Evolutionary conservation across 2,888 invertebrate species (phyloP).

Genomic region (Polydrusus pterygomalis): DNA sequence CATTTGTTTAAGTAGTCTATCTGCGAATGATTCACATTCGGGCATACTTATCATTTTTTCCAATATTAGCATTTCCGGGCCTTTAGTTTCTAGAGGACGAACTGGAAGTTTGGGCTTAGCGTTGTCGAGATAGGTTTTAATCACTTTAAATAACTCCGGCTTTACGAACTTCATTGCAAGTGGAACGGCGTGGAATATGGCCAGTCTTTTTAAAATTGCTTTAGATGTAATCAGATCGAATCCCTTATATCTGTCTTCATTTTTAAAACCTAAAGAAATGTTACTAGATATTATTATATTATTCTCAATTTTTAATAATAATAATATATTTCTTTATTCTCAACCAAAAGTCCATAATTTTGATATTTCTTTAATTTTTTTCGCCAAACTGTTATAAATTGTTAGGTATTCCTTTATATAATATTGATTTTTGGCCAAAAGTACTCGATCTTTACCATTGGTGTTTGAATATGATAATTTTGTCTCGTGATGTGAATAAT

Average conservation of each 20-base stretch:
- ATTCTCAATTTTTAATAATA: no score
- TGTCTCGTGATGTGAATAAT: no score
- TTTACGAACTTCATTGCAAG: constrained; percentile 45
- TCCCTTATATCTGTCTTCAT: constrained; percentile 40
- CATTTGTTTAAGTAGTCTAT: constrained; percentile 2
- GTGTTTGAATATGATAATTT: no score
- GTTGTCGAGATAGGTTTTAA: constrained; percentile 4
- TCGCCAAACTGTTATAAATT: no score
- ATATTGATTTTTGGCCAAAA: no score
- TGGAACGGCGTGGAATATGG: constrained; percentile 40
- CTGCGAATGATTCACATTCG: constrained; percentile 20
- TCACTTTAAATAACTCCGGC: constrained; percentile 29
- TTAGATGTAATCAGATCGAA: constrained; percentile 44
- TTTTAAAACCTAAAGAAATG: constrained; percentile 40
- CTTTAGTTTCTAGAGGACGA: constrained; percentile 22
- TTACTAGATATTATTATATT: no score
- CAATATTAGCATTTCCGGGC: background rate
- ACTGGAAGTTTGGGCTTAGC: background rate
- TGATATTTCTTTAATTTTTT: no score
- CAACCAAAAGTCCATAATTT: no score
- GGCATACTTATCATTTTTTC: constrained; percentile 26
- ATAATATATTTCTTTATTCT: no score
- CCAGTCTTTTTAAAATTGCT: constrained; percentile 36
- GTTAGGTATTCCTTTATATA: no score
- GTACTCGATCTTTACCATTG: no score